Conservation (phyloP, 2,797 vertebrate species). For the Myotis myotis region DNA sequence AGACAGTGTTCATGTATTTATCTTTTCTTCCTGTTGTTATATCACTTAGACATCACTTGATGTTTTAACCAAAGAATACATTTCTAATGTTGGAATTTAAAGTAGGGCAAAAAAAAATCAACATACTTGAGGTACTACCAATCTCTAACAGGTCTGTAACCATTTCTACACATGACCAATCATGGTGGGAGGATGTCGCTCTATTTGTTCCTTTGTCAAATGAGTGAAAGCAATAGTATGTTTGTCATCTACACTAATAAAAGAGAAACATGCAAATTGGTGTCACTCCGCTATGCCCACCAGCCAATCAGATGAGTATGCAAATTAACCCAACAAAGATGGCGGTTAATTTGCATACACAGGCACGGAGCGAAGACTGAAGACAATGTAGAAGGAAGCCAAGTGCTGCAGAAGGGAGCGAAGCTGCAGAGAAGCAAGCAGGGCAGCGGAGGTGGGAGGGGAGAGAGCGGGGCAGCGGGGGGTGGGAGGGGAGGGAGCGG, state of each 20-base stretch:
- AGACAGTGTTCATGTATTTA: neutral
- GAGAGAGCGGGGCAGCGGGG: too few relatives aligned
- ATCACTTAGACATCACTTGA: neutral
- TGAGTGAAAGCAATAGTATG: neutral
- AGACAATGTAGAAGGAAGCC: too few relatives aligned
- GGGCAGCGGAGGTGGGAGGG: too few relatives aligned
- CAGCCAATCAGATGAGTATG: too few relatives aligned
- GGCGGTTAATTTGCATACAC: too few relatives aligned
- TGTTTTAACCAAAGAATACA: neutral
- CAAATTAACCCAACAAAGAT: too few relatives aligned
- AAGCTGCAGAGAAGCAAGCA: too few relatives aligned
- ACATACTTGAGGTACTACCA: neutral
- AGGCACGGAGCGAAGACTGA: too few relatives aligned
- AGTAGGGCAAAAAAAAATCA: neutral
- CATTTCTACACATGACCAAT: neutral
- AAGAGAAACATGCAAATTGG: too few relatives aligned
- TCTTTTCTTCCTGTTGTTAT: neutral
- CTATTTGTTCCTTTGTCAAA: neutral
- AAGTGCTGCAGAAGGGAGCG: too few relatives aligned
- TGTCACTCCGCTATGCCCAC: too few relatives aligned
- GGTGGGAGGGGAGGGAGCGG: too few relatives aligned
- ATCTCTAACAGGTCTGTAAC: neutral
- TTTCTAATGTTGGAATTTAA: slow-evolving; percentile 62
- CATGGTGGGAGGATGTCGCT: neutral
- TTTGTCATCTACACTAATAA: neutral